Base-by-base conservation (phyloP, 2,797 vertebrate genomes). In the Falco novaeseelandiae region DNA sequence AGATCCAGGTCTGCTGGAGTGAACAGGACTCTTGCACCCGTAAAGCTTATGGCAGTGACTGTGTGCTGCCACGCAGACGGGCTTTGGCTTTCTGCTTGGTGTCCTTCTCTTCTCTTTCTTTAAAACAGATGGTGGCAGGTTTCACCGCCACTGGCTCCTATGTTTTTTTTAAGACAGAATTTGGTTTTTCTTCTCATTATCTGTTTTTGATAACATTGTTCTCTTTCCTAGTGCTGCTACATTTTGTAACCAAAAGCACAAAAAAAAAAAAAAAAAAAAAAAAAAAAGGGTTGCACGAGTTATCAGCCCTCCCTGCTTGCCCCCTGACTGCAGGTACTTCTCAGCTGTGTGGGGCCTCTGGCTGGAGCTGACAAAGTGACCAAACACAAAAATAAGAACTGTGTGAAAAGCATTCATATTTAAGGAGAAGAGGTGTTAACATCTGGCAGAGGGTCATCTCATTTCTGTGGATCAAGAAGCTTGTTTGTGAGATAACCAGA, bases 151-250 rank as follows among this genome's bases (percentile, higher is more conserved):
- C 95, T 95, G 90, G 81, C 36, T 69, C 83, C 49, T 58, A 4
- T 7, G 36, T 13, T 23, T 32, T 46, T 69, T 61, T 46, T 91
- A 92, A 96, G 85, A 86, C 79, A 91, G 88, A 95, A 97, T 89
- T 91, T 90, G 85, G 46, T 87, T 96, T 67, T 91, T 86, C 89
- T 96, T 92, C 77, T 87, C 87, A 93, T 96, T 96, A 92, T 51
- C 96, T 96, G 93, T 89, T 80, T 93, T 94, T 89, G 89, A 88
- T 55, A 44, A 34, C 20, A 4, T 91, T 92, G 77, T 69, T 94
- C 84, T 89, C 17, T 85, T 90, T 71, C 63, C 13, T 46, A 76
- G 44, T 48, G 74, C 93, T 83, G 92, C 85, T 87, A 22, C 77
- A 16, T 82, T 72, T 82, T 55, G 14, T 77, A 86, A 87, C 72